Evolutionary conservation across 2,888 invertebrate species (phyloP).

Genomic region (Drosophila austrosaltans): DNA sequence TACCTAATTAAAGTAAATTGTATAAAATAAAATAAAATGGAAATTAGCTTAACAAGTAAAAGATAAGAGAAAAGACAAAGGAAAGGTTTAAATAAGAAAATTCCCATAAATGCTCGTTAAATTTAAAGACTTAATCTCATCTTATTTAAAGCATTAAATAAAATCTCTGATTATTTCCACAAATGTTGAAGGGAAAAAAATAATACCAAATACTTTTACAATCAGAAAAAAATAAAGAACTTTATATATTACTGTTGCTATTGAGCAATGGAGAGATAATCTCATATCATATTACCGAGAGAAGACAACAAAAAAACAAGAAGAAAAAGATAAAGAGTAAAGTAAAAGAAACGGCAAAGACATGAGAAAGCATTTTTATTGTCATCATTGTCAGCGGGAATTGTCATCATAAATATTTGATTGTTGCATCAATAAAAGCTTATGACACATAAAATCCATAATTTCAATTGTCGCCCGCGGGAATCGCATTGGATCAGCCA

Average conservation of each 20-base stretch:
- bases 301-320: neutral
- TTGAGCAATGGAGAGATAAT: neutral
- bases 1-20: too few species aligned
- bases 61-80: too few species aligned
- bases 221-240: neutral
- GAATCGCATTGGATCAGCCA: constrained; percentile 5
- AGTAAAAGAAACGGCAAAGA: neutral
- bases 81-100: too few species aligned
- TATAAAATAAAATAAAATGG: too few species aligned
- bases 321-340: neutral
- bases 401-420: constrained; percentile 79
- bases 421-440: constrained; percentile 80
- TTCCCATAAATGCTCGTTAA: too few species aligned
- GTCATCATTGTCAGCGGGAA: constrained; percentile 76
- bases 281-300: neutral
- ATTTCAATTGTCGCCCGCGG: constrained; percentile 73
- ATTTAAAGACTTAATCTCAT: too few species aligned
- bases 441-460: constrained; percentile 79
- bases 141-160: too few species aligned
- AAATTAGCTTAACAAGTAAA: too few species aligned
- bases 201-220: neutral
- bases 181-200: neutral
- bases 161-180: too few species aligned
- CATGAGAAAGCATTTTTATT: constrained; percentile 66
- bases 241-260: neutral